Evolutionary conservation across 2,113 vertebrate species (phyloP).

Genomic region (Stegostoma tigrinum): DNA sequence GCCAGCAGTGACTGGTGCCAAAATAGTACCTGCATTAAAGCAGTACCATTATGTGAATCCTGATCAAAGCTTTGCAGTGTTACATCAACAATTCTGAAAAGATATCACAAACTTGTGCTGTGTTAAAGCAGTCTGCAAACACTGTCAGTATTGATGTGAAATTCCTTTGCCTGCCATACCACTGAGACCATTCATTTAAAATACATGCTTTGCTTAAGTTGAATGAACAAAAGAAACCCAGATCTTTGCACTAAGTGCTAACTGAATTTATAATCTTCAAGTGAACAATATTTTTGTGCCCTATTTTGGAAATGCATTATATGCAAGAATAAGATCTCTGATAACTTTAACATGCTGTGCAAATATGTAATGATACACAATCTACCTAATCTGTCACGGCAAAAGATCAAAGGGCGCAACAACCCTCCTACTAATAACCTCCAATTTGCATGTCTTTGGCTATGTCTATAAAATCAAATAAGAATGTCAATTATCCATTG

Average conservation of each 20-base stretch:
- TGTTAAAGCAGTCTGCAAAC: background rate
- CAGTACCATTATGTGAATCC: background rate
- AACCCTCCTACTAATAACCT: background rate
- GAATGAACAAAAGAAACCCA: background rate
- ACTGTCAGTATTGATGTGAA: background rate
- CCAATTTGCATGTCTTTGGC: background rate
- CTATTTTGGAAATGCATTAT: background rate
- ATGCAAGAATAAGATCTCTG: background rate
- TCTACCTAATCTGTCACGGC: background rate
- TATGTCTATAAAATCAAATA: background rate
- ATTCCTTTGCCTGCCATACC: background rate
- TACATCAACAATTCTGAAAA: background rate
- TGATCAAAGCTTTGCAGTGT: background rate
- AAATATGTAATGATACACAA: background rate
- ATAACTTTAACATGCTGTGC: background rate
- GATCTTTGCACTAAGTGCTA: background rate
- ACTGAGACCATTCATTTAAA: background rate
- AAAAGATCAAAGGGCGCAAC: background rate
- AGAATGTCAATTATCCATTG: background rate
- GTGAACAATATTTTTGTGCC: background rate
- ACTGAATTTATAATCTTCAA: background rate
- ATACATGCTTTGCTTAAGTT: background rate
- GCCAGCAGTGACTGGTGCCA: background rate
- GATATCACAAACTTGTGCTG: background rate
- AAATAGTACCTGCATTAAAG: background rate